Percentiles rank a stretch among this genome's conserved stretches.
Conservation (phyloP, 2,888 invertebrate species). For the Erebia palarica region DNA sequence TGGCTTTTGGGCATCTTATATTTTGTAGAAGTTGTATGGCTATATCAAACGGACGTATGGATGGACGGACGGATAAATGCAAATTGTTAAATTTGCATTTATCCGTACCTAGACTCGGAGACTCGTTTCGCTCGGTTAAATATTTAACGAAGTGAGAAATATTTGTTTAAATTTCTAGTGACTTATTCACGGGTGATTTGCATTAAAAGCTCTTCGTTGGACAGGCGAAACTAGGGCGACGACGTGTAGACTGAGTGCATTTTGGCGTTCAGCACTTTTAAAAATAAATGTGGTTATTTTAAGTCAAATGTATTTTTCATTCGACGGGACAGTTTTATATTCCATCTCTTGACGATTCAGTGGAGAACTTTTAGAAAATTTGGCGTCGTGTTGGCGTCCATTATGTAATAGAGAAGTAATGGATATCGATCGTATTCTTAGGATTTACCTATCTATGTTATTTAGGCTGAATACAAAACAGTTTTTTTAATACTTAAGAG, state of each 20-base stretch:
- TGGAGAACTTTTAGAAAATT: conserved; percentile 17
- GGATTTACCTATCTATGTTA: not conserved
- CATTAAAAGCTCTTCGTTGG: conserved; percentile 56
- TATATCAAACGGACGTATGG: no score
- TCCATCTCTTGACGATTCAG: conserved; percentile 22
- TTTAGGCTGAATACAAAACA: no score
- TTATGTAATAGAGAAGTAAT: conserved; percentile 3
- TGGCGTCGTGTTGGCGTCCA: conserved; percentile 16
- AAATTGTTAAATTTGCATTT: no score
- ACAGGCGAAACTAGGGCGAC: conserved; percentile 47
- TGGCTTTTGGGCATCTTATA: no score
- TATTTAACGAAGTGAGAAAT: conserved; percentile 6
- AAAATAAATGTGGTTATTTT: conserved; percentile 49
- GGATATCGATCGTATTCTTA: not conserved
- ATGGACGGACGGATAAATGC: no score
- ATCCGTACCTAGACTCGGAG: no score
- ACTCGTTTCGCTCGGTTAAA: no score
- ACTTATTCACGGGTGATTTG: conserved; percentile 47
- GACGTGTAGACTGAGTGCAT: conserved; percentile 57
- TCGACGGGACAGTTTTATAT: conserved; percentile 25
- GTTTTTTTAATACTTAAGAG: no score
- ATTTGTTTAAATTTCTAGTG: conserved; percentile 9
- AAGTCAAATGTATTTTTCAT: conserved; percentile 39
- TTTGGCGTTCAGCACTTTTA: conserved; percentile 56
- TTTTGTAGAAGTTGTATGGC: no score